phyloP scores from a whole-genome alignment of 2,797 vertebrate species.

The Neostethus bicornis region DNA sequence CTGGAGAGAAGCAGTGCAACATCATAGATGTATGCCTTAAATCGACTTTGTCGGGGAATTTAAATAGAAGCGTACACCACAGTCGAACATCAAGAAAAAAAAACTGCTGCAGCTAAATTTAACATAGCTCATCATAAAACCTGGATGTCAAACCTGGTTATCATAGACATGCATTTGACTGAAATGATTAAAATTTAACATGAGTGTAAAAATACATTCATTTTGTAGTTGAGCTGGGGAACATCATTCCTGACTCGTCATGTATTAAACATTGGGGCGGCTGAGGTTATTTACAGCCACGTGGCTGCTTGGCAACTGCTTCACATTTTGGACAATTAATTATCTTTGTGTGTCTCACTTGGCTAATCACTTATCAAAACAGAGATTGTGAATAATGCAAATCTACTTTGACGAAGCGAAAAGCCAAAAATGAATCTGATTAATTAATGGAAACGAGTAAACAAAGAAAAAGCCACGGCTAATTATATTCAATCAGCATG shows the following conservation, averaged over 20 bases:
- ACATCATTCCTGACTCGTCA: not conserved
- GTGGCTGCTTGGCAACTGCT: constrained; percentile 26
- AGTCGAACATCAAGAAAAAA: constrained; percentile 3
- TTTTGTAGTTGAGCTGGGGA: not conserved
- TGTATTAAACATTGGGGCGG: constrained; percentile 1
- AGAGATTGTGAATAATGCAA: constrained; percentile 40
- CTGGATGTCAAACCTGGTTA: constrained; percentile 15
- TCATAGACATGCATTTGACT: constrained; percentile 3
- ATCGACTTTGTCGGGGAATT: constrained; percentile 13
- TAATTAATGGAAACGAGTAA: constrained; percentile 72
- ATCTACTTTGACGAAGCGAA: constrained; percentile 46
- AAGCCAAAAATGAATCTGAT: constrained; percentile 41
- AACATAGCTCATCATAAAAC: constrained; percentile 9
- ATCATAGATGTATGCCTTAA: constrained; percentile 23
- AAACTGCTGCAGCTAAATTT: constrained; percentile 14
- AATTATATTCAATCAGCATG: constrained; percentile 74
- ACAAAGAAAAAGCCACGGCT: constrained; percentile 65
- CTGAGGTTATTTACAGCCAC: constrained; percentile 28
- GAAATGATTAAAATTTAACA: not conserved
- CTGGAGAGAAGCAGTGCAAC: constrained; percentile 36
- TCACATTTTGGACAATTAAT: constrained; percentile 58
- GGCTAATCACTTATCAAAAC: constrained; percentile 67
- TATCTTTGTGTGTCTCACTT: constrained; percentile 41
- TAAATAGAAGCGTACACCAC: constrained; percentile 4
- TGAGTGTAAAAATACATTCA: not conserved